These are phyloP conservation scores for Galbula dea DNA, from an alignment of 2,113 vertebrate species.

Conservation along the genomic window DNA sequence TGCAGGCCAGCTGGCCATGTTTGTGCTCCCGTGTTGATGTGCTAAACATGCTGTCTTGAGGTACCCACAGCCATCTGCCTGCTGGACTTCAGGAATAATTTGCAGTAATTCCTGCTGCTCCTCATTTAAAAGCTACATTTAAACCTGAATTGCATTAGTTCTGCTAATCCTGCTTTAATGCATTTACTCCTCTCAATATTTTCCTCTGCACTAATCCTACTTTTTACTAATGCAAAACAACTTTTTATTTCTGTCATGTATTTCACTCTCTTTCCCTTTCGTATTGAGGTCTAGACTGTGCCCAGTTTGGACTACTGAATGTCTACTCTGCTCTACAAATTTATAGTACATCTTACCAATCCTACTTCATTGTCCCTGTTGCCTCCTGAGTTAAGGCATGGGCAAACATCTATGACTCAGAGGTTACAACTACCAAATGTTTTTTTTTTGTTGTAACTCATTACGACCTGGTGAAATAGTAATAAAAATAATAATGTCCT, in stretches of 20 bases:
- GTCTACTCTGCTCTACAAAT: not conserved
- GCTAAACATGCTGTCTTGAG: not conserved
- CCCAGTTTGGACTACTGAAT: not conserved
- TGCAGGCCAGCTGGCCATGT: not conserved
- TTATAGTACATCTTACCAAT: not conserved
- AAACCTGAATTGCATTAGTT: not conserved
- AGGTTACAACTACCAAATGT: not conserved
- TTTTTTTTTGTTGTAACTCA: not conserved
- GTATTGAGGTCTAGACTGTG: not conserved
- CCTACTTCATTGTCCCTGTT: not conserved
- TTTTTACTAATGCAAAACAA: not conserved
- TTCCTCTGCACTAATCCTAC: not conserved
- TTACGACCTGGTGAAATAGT: not conserved
- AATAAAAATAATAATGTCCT: too few relatives aligned
- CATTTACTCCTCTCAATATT: not conserved
- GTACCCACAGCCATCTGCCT: not conserved
- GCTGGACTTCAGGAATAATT: not conserved
- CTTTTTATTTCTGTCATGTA: not conserved
- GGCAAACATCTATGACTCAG: not conserved
- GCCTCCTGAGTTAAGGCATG: not conserved
- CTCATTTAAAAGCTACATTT: not conserved
- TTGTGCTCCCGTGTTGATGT: fast-evolving
- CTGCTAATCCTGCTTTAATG: not conserved
- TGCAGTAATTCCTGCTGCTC: not conserved
- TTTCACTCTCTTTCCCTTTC: not conserved